These are phyloP conservation scores for Argentina silus DNA, from an alignment of 2,797 vertebrate species.

Conservation along the genomic window DNA sequence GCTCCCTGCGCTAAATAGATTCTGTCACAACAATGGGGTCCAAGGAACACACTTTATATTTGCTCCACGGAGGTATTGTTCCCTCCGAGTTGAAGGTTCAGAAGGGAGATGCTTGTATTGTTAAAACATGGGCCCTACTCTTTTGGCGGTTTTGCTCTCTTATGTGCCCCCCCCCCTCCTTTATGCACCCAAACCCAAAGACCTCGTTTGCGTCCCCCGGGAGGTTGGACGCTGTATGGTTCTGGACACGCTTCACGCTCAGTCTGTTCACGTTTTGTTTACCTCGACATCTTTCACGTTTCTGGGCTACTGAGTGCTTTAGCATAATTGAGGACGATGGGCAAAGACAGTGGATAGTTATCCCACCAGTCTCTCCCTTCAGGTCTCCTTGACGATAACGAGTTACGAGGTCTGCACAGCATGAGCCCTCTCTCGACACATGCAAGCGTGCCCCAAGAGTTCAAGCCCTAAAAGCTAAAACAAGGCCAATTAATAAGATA, in stretches of 20 bases:
- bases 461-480: conserved; percentile 40
- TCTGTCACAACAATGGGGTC: conserved; percentile 16
- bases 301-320: conserved; percentile 26
- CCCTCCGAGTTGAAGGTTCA: background rate
- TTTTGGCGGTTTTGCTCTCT: conserved; percentile 28
- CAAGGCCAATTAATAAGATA: conserved; percentile 36
- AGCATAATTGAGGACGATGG: conserved; percentile 19
- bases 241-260: conserved; percentile 52
- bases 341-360: conserved; percentile 30
- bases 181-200: conserved; percentile 7
- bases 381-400: conserved; percentile 29
- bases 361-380: conserved; percentile 19
- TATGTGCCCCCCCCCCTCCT: conserved; percentile 8
- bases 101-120: background rate
- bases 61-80: conserved; percentile 16
- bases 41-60: conserved; percentile 21
- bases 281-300: conserved; percentile 44
- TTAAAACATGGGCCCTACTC: background rate
- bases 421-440: conserved; percentile 33
- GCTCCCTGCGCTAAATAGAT: conserved; percentile 6
- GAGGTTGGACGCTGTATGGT: conserved; percentile 30
- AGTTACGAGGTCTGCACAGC: conserved; percentile 42
- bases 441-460: conserved; percentile 27
- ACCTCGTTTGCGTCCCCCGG: conserved; percentile 26
- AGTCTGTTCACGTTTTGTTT: conserved; percentile 44